Evolutionary conservation across 2,113 vertebrate species (phyloP).

Genomic region (Lepisosteus osseus): DNA sequence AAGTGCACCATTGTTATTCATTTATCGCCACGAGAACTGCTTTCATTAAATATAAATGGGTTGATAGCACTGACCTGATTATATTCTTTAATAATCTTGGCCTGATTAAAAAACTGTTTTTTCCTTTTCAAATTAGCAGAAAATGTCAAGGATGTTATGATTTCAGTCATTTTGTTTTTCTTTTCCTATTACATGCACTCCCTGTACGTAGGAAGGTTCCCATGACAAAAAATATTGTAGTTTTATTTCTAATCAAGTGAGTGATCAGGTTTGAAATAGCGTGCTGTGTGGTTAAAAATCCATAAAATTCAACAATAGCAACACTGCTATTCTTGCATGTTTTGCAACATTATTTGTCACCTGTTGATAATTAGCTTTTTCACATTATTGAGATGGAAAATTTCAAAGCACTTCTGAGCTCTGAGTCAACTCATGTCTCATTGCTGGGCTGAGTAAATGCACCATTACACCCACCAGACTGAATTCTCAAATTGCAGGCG

Average conservation of each 20-base stretch:
- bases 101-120: background rate
- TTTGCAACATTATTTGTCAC: constrained; percentile 27
- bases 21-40: background rate
- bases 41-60: background rate
- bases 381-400: constrained; percentile 21
- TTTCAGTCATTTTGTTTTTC: too few relatives aligned
- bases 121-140: background rate
- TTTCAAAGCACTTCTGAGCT: constrained; percentile 20
- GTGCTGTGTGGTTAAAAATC: background rate
- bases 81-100: background rate
- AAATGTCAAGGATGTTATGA: background rate
- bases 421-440: constrained; percentile 4
- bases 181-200: background rate
- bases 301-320: background rate
- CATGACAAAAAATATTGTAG: constrained; percentile 6
- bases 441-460: background rate
- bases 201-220: constrained; percentile 11
- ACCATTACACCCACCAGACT: too few relatives aligned
- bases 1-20: background rate
- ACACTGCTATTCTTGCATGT: background rate
- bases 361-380: constrained; percentile 31
- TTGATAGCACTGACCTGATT: background rate
- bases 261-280: constrained; percentile 4
- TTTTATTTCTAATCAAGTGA: background rate
- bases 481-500: too few relatives aligned